Evolutionary conservation across 2,113 vertebrate species (phyloP), one percentile per base, ranked within the genome.

Genomic region (Rhynchopsitta pachyrhyncha): DNA sequence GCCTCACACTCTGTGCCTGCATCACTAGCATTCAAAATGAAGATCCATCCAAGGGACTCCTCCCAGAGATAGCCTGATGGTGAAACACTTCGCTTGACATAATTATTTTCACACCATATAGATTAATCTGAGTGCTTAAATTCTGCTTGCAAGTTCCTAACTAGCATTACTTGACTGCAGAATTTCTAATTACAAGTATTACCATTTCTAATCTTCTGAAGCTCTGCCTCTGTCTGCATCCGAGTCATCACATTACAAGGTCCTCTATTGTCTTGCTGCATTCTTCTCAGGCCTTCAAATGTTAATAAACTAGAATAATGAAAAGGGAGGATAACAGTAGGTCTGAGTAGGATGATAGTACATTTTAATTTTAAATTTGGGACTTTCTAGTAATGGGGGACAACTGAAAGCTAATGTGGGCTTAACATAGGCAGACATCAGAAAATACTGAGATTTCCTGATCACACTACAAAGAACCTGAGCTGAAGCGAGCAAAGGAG

Each of bases 191-290:
- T 77, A 85, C 17, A 80, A 73, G 73, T 63, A 63, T 82, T 53
- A 89, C 67, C 71, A 82, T 84, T 87, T 88, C 92, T 77, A 92
- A 86, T 67, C 88, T 95, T 67, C 73, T 28, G 28, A 93, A 96
- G 85, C 85, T 86, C 55, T 31, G 35, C 85, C 93, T 44, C 70
- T 11, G 60, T 59, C 42, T 68, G 57, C 93, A 79, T 68, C 68
- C 17, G 1, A 89, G 82, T 42, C 77, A 84, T 20, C 81, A 53
- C 79, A 86, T 88, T 83, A 74, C 83, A 59, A 81, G 81, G 69
- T 66, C 41, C 7, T 90, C 86, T 91, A 82, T 60, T 82, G 84
- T 75, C 88, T 91, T 9, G 2, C 24, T 71, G 86, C 67, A 90
- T 95, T 93, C 71, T 93, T 91, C 81, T 64, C 57, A 74, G 82